Evolutionary conservation across 2,113 vertebrate species (phyloP), one percentile per base, ranked within the genome.

Genomic region (Calidris pygmaea): DNA sequence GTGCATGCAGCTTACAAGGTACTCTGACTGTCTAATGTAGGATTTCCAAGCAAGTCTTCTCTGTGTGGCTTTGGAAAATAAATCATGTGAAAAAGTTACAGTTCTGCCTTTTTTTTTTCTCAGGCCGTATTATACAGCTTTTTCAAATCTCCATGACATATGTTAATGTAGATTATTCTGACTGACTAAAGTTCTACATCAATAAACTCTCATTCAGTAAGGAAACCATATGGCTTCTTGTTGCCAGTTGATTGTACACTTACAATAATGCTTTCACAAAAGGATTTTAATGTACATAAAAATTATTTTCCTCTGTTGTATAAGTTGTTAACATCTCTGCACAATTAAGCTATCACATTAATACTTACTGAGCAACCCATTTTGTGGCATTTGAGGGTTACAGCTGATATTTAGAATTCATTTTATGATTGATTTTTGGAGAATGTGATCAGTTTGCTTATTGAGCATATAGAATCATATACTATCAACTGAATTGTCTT

Each of bases 71-170:
- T 85, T 88, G 71, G 19, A 82, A 58, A 75, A 78, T 39, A 78
- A 78, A 70, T 53, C 3, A 43, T 59, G 22, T 37, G 34, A 82
- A 85, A 91, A 93, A 20, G 6, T 56, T 71, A 66, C 10, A 32
- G 4, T 47, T 77, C 32, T 63, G 7, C 3, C 21, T 83, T 58
- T 32, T 67, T 21, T 22, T 84, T 59, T 34, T 68, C 7, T 73
- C 24, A 43, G 14, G 14, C 16, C 8, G 11, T 60, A n/a, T 52
- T 60, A 8, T 22, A 24, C 1, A 47, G 23, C 0, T 8, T n/a
- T 41, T 85, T 34, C n/a, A 26, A 52, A 41, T 5, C 26, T 66
- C 3, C 22, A 30, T 53, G 30, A 37, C 45, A 2, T 55, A 39
- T 39, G 6, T 7, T 52, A 72, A 63, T 43, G 26, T 22, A 66